phyloP scores from a whole-genome alignment of 64 coral and sea anemone genomes.

The Porites australiensis region DNA sequence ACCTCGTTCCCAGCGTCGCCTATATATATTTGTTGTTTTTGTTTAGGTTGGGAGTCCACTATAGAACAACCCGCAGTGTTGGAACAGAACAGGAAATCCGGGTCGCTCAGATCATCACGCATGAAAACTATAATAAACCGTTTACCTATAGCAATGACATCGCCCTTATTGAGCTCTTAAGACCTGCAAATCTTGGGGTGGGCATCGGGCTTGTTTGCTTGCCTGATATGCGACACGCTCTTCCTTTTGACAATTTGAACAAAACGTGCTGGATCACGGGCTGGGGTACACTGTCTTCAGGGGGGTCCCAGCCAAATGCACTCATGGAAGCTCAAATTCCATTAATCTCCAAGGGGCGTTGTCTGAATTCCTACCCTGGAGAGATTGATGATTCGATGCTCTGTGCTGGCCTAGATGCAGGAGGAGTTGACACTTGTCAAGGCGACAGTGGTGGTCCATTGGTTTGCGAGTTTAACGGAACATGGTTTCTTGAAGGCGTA shows the following conservation, averaged over 20 bases:
- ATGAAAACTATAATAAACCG: constrained; percentile 35
- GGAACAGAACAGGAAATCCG: constrained; percentile 29
- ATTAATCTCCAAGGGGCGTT: constrained; percentile 15
- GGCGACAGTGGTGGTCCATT: constrained; percentile 22
- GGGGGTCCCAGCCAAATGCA: constrained; percentile 16
- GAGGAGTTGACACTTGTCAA: constrained; percentile 12
- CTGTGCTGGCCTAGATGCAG: constrained; percentile 36
- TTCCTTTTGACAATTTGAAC: constrained; percentile 46
- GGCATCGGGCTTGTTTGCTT: constrained; percentile 40
- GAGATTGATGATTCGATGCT: constrained; percentile 43
- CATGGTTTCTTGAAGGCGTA: constrained; percentile 41
- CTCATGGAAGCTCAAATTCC: constrained; percentile 43
- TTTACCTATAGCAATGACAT: constrained; percentile 33
- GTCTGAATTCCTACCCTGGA: background rate
- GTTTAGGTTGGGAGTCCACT: constrained; percentile 50
- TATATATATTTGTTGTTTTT: background rate
- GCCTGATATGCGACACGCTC: background rate
- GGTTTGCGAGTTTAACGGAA: constrained; percentile 43
- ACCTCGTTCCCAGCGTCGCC: too few relatives aligned
- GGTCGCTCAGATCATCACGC: constrained; percentile 35
- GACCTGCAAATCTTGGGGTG: constrained; percentile 24
- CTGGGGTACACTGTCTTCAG: constrained; percentile 18
- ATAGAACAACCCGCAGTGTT: background rate
- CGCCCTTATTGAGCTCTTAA: constrained; percentile 39
- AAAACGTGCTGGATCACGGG: constrained; percentile 51